Base-by-base conservation (phyloP, 2,113 vertebrate genomes). In the Pseudorasbora parva region DNA sequence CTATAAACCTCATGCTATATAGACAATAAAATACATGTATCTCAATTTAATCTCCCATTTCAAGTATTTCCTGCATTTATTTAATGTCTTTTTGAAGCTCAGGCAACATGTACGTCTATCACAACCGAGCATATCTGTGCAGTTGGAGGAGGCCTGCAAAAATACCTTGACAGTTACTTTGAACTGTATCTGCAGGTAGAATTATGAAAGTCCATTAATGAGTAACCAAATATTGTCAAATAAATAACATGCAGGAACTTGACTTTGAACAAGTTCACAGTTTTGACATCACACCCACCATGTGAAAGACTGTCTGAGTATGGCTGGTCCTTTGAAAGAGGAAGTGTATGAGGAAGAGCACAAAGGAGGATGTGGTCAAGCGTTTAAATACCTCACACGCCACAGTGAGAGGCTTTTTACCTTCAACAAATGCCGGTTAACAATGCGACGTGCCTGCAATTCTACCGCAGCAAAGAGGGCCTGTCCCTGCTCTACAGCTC, bases 361-460 rank as follows among this genome's bases (percentile, higher is more conserved):
- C 11, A 59, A 75, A 74, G 82, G 4, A 87, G 84, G 88, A 89
- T 84, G 85, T 68, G 86, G 86, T 85, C 69, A 69, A 84, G 60
- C 25, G 4, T 21, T 21, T n/a, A 75, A 76, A 54, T 64, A 15
- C 56, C 43, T 68, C n/a, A 74, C 59, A 68, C 45, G 19, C 45
- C 49, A 69, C 6, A 41, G 27, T 41, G 79, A 77, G 25, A 76
- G 43, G 41, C 41, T 45, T 5, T 62, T 8, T 82, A 64, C 49
- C 2, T 5, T 86, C 45, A 78, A 8, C 30, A 19, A 77, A 47
- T 71, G 37, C 41, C 47, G 49, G 43, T 51, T 69, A 51, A 17
- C 27, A 47, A 15, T 60, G 79, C 60, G 45, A 51, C 60, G 2
- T 85, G 49, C 56, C 27, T 68, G 59, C 66, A 73, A 73, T 62